Evolutionary conservation across 2,888 invertebrate genomes (phyloP).

Genomic region (Ectemnius cavifrons): DNA sequence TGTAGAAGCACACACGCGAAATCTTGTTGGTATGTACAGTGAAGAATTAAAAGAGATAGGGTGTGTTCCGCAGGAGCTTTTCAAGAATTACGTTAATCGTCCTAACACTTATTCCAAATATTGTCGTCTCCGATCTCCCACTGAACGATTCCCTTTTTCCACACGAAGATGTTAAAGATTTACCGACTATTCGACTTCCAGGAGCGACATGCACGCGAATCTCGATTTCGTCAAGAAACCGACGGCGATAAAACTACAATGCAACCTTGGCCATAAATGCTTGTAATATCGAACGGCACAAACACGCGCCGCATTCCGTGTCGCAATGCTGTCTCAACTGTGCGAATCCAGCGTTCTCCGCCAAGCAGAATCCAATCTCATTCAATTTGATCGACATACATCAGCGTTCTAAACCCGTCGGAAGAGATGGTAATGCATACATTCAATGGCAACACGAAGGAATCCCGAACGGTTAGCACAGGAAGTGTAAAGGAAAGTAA

Average conservation of each 20-base stretch:
- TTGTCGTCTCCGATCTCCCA: slow-evolving; percentile 58
- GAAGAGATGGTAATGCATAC: slow-evolving; percentile 24
- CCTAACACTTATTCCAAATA: slow-evolving; percentile 54
- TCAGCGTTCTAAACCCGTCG: slow-evolving; percentile 28
- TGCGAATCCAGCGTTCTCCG: slow-evolving; percentile 46
- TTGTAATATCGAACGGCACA: slow-evolving; percentile 44
- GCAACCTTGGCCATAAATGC: slow-evolving; percentile 52
- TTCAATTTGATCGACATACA: slow-evolving; percentile 41
- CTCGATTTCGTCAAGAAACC: slow-evolving; percentile 42
- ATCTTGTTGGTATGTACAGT: slow-evolving; percentile 2
- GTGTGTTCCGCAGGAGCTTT: slow-evolving; percentile 46
- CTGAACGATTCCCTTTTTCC: slow-evolving; percentile 42
- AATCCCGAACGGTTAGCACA: slow-evolving; percentile 16
- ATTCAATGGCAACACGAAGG: slow-evolving; percentile 45
- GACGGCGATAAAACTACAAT: slow-evolving; percentile 39
- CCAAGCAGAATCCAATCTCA: slow-evolving; percentile 44
- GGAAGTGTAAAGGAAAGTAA: slow-evolving; percentile 39
- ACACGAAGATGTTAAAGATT: slow-evolving; percentile 36
- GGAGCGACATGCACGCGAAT: slow-evolving; percentile 50
- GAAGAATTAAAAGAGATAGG: slow-evolving; percentile 38
- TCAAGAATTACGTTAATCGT: slow-evolving; percentile 51
- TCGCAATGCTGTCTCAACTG: slow-evolving; percentile 24
- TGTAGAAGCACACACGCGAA: not conserved
- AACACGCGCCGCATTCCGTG: slow-evolving; percentile 32
- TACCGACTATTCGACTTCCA: slow-evolving; percentile 41